A percentile compares a stretch with the other conserved stretches of the same genome.
phyloP scores from a whole-genome alignment of 2,113 vertebrate genomes.

The Dicaeum eximium region DNA sequence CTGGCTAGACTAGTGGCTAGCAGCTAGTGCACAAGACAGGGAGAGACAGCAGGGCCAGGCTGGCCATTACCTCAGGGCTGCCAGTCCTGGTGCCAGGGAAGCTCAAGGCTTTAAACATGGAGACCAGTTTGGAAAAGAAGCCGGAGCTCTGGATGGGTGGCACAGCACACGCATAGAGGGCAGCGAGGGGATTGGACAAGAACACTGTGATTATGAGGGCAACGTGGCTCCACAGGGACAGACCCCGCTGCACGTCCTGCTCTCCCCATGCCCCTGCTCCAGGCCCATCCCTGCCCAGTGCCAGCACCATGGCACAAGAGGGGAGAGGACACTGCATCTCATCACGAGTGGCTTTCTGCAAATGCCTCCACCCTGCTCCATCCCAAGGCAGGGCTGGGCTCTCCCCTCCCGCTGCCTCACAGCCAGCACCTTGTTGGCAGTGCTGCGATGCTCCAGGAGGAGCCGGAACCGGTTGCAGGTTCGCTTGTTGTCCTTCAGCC shows the following conservation, averaged over 20 bases:
- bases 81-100: conserved; percentile 67
- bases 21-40: conserved; percentile 13
- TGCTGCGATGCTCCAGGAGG: conserved; percentile 82
- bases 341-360: rapidly evolving
- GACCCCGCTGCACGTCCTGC: not conserved
- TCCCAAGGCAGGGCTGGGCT: not conserved
- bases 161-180: not conserved
- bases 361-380: not conserved
- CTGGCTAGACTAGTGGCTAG: not conserved
- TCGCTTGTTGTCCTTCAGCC: conserved; percentile 95
- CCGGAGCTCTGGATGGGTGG: conserved; percentile 73
- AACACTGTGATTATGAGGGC: not conserved
- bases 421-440: conserved; percentile 76
- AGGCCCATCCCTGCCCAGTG: not conserved
- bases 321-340: not conserved
- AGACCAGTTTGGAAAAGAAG: conserved; percentile 83
- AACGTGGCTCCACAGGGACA: rapidly evolving
- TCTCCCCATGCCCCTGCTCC: not conserved
- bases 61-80: conserved; percentile 77
- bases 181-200: not conserved
- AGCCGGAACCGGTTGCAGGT: conserved; percentile 90
- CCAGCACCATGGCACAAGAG: not conserved
- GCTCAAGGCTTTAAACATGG: conserved; percentile 78
- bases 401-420: rapidly evolving
- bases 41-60: not conserved